Conservation (phyloP, 2,797 vertebrate species). For the Arrhamphus sclerolepis region DNA sequence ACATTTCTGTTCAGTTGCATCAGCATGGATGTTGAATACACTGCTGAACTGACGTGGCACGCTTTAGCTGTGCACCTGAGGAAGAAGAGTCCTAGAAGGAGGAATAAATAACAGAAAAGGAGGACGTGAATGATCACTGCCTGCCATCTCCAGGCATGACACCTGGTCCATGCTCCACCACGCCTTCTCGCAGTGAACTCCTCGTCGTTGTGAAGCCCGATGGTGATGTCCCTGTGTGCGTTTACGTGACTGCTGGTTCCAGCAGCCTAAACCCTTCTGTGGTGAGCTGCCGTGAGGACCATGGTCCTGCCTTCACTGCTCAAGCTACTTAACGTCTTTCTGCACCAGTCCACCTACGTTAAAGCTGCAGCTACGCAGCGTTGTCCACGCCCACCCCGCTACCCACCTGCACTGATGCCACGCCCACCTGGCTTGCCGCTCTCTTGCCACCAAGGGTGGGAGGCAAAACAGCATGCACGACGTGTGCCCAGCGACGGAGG, state of each 20-base stretch:
- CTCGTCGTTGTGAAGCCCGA: conserved; percentile 1
- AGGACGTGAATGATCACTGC: conserved; percentile 12
- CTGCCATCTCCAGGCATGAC: conserved; percentile 50
- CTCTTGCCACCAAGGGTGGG: conserved; percentile 73
- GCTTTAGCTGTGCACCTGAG: conserved; percentile 10
- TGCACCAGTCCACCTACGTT: conserved; percentile 55
- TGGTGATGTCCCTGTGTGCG: conserved; percentile 20
- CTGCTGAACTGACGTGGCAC: neutral
- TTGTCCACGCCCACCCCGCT: conserved; percentile 36
- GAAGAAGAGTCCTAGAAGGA: conserved; percentile 5
- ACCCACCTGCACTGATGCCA: conserved; percentile 74
- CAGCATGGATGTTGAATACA: conserved; percentile 20
- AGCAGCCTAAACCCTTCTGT: conserved; percentile 33
- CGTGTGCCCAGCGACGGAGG: conserved; percentile 58
- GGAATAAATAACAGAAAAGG: neutral
- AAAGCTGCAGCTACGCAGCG: conserved; percentile 23
- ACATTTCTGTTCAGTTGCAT: conserved; percentile 18
- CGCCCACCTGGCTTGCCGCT: conserved; percentile 68
- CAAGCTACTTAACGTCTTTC: conserved; percentile 77
- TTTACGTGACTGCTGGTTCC: conserved; percentile 1
- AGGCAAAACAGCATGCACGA: conserved; percentile 56
- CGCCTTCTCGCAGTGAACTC: conserved; percentile 24
- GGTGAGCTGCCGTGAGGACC: conserved; percentile 70
- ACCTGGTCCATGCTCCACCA: neutral
- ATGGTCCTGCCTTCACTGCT: conserved; percentile 80